phyloP scores from a whole-genome alignment of 2,797 vertebrate species.

The Bufotes viridis region DNA sequence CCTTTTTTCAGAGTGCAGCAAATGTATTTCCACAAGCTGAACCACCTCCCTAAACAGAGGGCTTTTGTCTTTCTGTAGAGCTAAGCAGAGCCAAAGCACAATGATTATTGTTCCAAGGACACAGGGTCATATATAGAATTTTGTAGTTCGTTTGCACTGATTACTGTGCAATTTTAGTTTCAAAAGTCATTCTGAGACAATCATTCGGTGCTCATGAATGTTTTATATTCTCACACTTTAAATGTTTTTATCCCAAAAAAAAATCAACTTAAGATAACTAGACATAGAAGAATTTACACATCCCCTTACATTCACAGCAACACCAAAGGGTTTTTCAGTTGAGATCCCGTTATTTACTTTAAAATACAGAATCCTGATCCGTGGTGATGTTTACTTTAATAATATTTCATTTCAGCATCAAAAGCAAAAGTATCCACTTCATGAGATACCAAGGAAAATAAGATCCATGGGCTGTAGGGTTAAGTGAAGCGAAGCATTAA shows the following conservation, averaged over 20 bases:
- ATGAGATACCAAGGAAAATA: too few relatives aligned
- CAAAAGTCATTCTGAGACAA: not conserved
- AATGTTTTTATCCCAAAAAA: not conserved
- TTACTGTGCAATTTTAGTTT: not conserved
- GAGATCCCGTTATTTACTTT: not conserved
- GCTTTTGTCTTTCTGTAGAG: constrained; percentile 35
- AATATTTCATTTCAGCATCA: too few relatives aligned
- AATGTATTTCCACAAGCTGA: constrained; percentile 49
- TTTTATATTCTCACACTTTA: not conserved
- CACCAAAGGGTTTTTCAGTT: not conserved
- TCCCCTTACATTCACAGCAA: too few relatives aligned
- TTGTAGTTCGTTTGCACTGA: not conserved
- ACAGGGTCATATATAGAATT: constrained; percentile 4
- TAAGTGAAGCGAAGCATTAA: too few relatives aligned
- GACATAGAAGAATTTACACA: not conserved
- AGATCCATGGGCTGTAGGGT: too few relatives aligned
- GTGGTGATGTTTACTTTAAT: too few relatives aligned
- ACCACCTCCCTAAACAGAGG: constrained; percentile 4
- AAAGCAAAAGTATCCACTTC: too few relatives aligned
- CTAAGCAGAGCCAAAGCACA: constrained; percentile 4
- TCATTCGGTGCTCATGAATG: not conserved
- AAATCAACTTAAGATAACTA: not conserved
- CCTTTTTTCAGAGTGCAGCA: constrained; percentile 45
- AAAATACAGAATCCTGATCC: too few relatives aligned
- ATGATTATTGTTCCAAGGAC: constrained; percentile 10